A percentile compares a stretch with the other conserved stretches of the same genome.
phyloP scores from a whole-genome alignment of 2,113 vertebrate genomes.

The Prunella fulvescens region DNA sequence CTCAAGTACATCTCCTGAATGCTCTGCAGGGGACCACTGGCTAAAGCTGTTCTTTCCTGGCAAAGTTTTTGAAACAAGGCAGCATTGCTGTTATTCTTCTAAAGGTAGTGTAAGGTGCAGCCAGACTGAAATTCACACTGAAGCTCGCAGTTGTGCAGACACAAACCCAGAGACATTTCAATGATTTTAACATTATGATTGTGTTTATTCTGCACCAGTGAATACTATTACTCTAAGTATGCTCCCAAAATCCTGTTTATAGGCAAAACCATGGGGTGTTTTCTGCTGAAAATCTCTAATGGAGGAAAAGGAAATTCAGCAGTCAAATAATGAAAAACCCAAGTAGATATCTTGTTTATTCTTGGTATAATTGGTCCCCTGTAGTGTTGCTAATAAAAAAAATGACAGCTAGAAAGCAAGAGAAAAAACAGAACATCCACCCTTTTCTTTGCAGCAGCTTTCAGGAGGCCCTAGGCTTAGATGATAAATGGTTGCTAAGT shows the following conservation, averaged over 20 bases:
- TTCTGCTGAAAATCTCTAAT: background rate
- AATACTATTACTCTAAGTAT: background rate
- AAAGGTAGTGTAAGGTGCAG: background rate
- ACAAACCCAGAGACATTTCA: background rate
- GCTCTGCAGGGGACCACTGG: background rate
- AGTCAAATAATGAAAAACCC: slow-evolving; percentile 13
- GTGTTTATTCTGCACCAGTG: slow-evolving; percentile 21
- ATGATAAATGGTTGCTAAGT: background rate
- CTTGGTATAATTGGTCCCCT: slow-evolving; percentile 27
- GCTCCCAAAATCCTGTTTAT: background rate
- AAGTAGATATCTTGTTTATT: slow-evolving; percentile 46
- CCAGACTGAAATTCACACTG: background rate
- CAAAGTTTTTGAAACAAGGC: background rate
- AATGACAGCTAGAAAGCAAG: slow-evolving; percentile 12
- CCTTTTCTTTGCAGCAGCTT: background rate
- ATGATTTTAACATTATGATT: slow-evolving; percentile 11
- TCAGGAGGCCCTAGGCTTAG: background rate
- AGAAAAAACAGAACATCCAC: background rate
- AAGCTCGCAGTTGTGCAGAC: background rate
- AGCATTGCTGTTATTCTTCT: background rate
- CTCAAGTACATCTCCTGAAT: background rate
- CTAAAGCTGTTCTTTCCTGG: slow-evolving; percentile 11
- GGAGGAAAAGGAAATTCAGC: background rate
- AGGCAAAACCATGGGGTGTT: slow-evolving; percentile 11
- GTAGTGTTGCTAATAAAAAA: slow-evolving; percentile 51